Conservation (phyloP, 2,797 vertebrate species). For the Serranus cabrilla region DNA sequence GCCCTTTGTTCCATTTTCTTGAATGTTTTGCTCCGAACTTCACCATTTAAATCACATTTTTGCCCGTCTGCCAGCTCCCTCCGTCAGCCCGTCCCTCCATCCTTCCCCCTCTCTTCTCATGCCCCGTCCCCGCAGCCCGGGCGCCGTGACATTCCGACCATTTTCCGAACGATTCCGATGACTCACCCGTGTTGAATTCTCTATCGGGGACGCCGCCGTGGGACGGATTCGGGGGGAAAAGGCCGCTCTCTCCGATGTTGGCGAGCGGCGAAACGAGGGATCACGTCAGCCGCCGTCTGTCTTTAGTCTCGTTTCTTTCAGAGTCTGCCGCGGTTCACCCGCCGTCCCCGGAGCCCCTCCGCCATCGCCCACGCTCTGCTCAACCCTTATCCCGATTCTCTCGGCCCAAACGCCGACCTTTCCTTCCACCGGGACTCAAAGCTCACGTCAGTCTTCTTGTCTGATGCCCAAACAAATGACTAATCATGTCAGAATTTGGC, state of each 20-base stretch:
- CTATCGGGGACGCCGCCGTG: conserved; percentile 61
- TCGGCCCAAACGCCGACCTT: conserved; percentile 59
- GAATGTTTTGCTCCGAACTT: conserved; percentile 30
- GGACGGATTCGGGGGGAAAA: conserved; percentile 54
- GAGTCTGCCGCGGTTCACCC: conserved; percentile 20
- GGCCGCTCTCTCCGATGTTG: conserved; percentile 15
- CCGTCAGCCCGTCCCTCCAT: conserved; percentile 19
- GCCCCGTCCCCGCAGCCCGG: conserved; percentile 46
- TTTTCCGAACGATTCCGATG: conserved; percentile 67
- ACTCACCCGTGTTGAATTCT: conserved; percentile 68
- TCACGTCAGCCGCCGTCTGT: conserved; percentile 30
- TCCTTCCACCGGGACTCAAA: conserved; percentile 55
- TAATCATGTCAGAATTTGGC: conserved; percentile 55
- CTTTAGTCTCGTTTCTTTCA: conserved; percentile 24
- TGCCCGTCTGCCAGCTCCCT: conserved; percentile 36
- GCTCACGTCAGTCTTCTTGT: conserved; percentile 56
- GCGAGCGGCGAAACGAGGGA: conserved; percentile 17
- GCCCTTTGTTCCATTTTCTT: conserved; percentile 47
- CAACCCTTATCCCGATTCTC: conserved; percentile 67
- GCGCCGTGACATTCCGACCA: conserved; percentile 46
- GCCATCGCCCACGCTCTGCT: conserved; percentile 54
- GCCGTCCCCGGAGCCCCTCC: conserved; percentile 46
- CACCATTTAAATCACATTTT: conserved; percentile 54
- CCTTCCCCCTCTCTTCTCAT: conserved; percentile 46
- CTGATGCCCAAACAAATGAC: conserved; percentile 66